Evolutionary conservation across 1,140 invertebrate species (phyloP), one percentile per base, ranked within the genome.

Genomic region (Drosophila micromelanica): DNA sequence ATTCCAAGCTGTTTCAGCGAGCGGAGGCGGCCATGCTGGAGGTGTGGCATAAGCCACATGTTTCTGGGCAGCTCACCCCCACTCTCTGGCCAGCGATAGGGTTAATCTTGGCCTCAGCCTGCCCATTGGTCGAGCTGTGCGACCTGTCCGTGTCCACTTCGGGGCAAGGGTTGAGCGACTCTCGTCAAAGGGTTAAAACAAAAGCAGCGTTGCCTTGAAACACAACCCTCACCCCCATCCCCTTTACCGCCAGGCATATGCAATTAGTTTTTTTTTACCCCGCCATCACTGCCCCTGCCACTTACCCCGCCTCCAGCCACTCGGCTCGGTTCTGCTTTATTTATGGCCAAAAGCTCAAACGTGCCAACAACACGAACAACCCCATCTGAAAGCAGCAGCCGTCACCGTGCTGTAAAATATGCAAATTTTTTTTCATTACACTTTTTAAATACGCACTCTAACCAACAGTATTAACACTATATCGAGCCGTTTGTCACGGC

Each of bases 121-220:
- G 62, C 65, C 54, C 35, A 86, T 86, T 87, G 80, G 81, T 63
- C 46, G 65, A 35, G 35, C 48, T 2, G 8, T 7, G 32, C 35
- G 5, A n/a, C 49, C 51, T 48, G 43, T 40, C 5, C 56, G 37
- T 87, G 81, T 60, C 82, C 81, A 87, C 48, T 42, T 30, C 6
- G 55, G 54, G 40, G 27, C 80, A 69, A 67, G 77, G 81, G 82
- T 81, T 87, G 55, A 7, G 43, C 13, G n/a, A 46, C 17, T 48
- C 9, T 12, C 13, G 27, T 13, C 0, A 81, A 85, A 86, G 81
- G 77, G 81, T 81, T 86, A 76, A 86, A 87, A 87, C 78, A 77
- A 73, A 73, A 35, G 45, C 17, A n/a, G 54, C 38, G 42, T 32
- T 42, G 70, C 64, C 40, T 35, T 45, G 5, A n/a, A n/a, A 17